Conservation (phyloP, 2,888 invertebrate genomes). For the Apamea anceps region DNA sequence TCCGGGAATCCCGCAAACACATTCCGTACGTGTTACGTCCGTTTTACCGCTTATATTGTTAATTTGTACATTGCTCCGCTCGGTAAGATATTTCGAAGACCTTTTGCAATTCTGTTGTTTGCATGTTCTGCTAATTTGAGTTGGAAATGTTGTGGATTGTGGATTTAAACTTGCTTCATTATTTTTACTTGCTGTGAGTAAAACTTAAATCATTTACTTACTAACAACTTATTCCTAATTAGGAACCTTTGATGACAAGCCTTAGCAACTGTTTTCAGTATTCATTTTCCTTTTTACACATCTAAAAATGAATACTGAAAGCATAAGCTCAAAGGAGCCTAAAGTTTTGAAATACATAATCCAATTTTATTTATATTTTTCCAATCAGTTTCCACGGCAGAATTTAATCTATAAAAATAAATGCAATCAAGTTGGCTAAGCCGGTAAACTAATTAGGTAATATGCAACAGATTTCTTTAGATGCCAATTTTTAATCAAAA, state of each 20-base stretch:
- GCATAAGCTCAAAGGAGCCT: not conserved
- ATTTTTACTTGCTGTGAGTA: not conserved
- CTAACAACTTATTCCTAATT: not conserved
- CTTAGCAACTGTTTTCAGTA: not conserved
- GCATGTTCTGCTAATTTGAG: slow-evolving; percentile 24
- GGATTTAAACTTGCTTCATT: slow-evolving; percentile 1
- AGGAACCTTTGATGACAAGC: not conserved
- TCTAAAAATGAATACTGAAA: too few species aligned
- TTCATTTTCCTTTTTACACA: too few species aligned
- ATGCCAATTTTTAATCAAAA: not conserved
- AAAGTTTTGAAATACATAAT: not conserved
- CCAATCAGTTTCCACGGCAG: slow-evolving; percentile 5
- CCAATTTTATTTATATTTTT: slow-evolving; percentile 8
- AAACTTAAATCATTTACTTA: slow-evolving; percentile 4
- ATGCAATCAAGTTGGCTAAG: slow-evolving; percentile 16
- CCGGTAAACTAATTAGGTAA: not conserved
- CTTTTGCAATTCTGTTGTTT: slow-evolving; percentile 41
- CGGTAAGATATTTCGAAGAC: slow-evolving; percentile 48
- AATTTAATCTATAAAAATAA: not conserved
- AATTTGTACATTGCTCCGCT: slow-evolving; percentile 60
- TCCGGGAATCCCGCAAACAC: slow-evolving; percentile 50
- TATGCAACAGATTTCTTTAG: slow-evolving; percentile 1
- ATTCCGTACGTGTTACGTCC: slow-evolving; percentile 52
- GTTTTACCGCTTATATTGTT: slow-evolving; percentile 58
- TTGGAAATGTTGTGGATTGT: slow-evolving; percentile 7